Conservation (phyloP, 1,140 invertebrate genomes). For the Portunus trituberculatus region DNA sequence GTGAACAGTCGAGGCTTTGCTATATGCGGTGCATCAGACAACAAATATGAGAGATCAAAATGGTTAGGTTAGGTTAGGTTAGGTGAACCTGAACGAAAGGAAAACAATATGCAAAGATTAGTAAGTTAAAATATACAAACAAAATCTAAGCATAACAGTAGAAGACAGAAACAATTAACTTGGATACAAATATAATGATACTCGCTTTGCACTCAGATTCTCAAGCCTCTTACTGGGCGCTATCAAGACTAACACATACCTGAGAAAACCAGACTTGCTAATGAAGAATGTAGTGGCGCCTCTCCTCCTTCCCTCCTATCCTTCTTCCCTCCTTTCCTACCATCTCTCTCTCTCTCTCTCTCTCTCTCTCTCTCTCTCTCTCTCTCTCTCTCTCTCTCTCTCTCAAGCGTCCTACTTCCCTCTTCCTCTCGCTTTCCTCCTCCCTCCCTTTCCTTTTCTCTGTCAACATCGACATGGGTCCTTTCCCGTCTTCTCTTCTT, state of each 20-base stretch:
- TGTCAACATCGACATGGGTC: too few species aligned
- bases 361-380: not conserved
- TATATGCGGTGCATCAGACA: too few species aligned
- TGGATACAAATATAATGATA: not conserved
- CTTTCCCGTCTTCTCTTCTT: not conserved
- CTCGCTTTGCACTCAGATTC: not conserved
- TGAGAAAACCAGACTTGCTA: conserved; percentile 20
- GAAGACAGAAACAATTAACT: not conserved
- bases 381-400: not conserved
- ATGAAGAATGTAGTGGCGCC: not conserved
- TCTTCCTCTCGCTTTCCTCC: not conserved
- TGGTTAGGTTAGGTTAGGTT: too few species aligned
- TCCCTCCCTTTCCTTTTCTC: not conserved
- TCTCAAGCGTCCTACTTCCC: too few species aligned
- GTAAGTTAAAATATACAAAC: too few species aligned
- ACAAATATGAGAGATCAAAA: too few species aligned
- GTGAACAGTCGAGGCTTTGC: too few species aligned
- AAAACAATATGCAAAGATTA: not conserved
- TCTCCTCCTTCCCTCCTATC: not conserved
- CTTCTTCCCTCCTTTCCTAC: not conserved
- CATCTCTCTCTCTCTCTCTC: not conserved
- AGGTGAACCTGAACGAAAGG: too few species aligned
- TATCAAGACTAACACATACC: not conserved
- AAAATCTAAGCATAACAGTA: not conserved
- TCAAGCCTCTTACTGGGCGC: not conserved